Conservation (phyloP, 1,140 invertebrate species). For the Heliconius melpomene region DNA sequence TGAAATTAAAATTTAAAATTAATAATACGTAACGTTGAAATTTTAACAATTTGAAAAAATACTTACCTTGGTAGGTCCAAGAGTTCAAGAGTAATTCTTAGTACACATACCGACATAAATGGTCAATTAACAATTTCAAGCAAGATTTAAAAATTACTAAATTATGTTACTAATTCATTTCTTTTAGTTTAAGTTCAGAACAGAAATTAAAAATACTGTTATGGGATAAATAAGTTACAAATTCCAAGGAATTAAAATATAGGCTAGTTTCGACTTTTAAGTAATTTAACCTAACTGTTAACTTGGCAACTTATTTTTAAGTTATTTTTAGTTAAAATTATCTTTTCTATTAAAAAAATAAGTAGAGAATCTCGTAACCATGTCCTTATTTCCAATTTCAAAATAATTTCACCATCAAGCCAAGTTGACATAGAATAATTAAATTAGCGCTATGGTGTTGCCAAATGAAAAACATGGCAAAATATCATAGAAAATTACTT, state of each 20-base stretch:
- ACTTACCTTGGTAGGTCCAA: too few species aligned
- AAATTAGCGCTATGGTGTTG: conserved; percentile 18
- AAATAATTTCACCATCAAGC: background rate
- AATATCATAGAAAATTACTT: conserved; percentile 28
- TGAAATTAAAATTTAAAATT: too few species aligned
- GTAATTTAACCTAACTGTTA: conserved; percentile 20
- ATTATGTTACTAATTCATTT: background rate
- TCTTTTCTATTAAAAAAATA: background rate
- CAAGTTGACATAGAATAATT: background rate
- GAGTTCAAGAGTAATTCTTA: too few species aligned
- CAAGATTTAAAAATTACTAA: background rate
- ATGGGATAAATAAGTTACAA: conserved; percentile 15
- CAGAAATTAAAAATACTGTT: too few species aligned
- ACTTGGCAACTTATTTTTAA: conserved; percentile 20
- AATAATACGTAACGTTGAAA: background rate
- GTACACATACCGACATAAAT: background rate
- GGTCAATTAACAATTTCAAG: background rate
- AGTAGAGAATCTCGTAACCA: too few species aligned
- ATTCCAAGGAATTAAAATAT: conserved; percentile 52
- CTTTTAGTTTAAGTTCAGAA: background rate
- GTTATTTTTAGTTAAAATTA: background rate
- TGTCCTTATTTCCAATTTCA: background rate
- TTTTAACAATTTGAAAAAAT: background rate
- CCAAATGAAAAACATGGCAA: conserved; percentile 29
- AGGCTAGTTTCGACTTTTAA: conserved; percentile 29